Base-by-base conservation (phyloP, 2,797 vertebrate species). In the Lepidocolaptes lacrymiger region DNA sequence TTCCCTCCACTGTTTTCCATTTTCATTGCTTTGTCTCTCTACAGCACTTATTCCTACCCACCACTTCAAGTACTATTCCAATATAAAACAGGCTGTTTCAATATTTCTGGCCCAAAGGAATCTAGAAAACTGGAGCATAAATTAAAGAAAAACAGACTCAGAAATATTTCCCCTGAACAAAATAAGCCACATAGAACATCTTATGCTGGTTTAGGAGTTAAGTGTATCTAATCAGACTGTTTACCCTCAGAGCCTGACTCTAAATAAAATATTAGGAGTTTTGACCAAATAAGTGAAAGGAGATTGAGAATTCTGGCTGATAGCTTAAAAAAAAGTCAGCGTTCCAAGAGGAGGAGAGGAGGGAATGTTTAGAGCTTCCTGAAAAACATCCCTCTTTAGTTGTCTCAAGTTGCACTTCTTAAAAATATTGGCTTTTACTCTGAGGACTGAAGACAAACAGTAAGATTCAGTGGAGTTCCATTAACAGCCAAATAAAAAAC, bases 351-450 rank as follows among this genome's bases (percentile, higher is more conserved):
- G 5, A 37, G 43, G 12, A 5, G 49, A 46, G 15, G 19, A 73
- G 49, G 27, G 69, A 80, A 85, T 41, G 13, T 73, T 91, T 58
- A 92, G n/a, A 9, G 62, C 54, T 91, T 85, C 77, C 80, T 91
- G 68, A 82, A 93, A 88, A 87, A 94, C 43, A 91, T 66, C 16
- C 3, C 54, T 92, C 85, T 92, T 61, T 6, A 85, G 43, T 17
- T 84, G n/a, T 78, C 66, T 95, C 89, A 68, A 88, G 55, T 69
- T 83, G 62, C 66, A 62, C 12, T 71, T 91, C 37, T 87, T 51
- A 68, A 91, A 88, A 82, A 41, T 58, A 67, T 88, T 92, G 77
- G 71, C 56, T 79, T 89, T 82, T 77, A 39, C 37, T 92, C 74
- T 46, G 52, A 61, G 34, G 61, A 54, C 55, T 73, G 55, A 76